Evolutionary conservation across 1,140 invertebrate genomes (phyloP).

Genomic region (Ips nitidus): DNA sequence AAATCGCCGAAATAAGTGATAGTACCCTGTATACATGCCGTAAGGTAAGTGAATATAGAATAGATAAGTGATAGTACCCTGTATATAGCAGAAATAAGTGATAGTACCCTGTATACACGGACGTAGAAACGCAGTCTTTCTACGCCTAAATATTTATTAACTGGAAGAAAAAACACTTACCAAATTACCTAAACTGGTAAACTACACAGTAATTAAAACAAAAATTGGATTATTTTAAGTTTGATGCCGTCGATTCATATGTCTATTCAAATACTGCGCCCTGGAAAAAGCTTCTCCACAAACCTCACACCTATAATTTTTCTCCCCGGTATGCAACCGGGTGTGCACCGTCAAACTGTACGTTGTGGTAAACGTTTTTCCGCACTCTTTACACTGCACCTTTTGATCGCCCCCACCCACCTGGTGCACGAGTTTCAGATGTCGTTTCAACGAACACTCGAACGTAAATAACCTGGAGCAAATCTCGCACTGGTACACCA

Average conservation of each 20-base stretch:
- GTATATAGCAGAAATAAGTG: no score
- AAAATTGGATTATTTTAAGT: no score
- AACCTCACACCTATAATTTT: conserved; percentile 56
- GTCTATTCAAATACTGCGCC: conserved; percentile 63
- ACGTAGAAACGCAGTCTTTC: no score
- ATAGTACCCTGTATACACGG: no score
- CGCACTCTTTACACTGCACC: conserved; percentile 48
- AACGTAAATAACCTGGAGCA: conserved; percentile 45
- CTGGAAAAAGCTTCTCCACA: conserved; percentile 70
- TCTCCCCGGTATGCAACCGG: conserved; percentile 56
- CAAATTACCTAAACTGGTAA: no score
- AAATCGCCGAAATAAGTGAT: no score
- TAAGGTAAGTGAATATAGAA: no score
- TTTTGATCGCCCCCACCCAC: conserved; percentile 35
- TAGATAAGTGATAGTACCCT: no score
- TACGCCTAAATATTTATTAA: no score
- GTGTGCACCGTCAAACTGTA: conserved; percentile 54
- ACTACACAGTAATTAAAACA: no score
- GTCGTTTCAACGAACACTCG: conserved; percentile 39
- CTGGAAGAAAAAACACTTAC: no score
- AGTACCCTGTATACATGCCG: no score
- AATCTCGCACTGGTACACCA: conserved; percentile 38
- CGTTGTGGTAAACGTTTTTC: conserved; percentile 54
- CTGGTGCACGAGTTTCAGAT: conserved; percentile 41
- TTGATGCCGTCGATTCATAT: conserved; percentile 33